These are phyloP conservation scores for Psilopsiagon aymara DNA, from an alignment of 2,113 vertebrate genomes.

Conservation along the genomic window DNA sequence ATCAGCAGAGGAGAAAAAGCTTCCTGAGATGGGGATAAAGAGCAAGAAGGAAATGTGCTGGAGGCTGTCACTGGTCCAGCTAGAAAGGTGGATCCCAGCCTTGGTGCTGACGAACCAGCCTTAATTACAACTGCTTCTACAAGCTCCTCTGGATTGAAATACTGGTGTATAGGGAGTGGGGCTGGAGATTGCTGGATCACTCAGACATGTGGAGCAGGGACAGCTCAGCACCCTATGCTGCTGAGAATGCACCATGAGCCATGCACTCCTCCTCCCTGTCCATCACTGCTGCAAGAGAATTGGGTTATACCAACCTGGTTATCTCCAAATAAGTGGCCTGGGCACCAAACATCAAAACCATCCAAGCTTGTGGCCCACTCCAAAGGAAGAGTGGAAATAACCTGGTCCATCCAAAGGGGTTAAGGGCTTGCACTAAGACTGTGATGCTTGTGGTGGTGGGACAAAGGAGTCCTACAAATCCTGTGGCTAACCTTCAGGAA, in stretches of 20 bases:
- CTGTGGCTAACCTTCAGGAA: neutral
- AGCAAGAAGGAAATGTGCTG: rapidly evolving
- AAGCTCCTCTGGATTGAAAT: neutral
- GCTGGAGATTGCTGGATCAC: neutral
- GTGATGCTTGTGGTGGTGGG: neutral
- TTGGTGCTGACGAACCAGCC: neutral
- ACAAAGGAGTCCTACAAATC: neutral
- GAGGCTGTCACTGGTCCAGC: neutral
- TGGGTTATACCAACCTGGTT: neutral
- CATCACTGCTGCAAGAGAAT: neutral
- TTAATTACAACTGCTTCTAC: neutral
- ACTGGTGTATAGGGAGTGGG: neutral
- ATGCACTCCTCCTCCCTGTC: neutral
- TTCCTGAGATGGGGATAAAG: neutral
- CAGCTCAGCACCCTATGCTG: neutral
- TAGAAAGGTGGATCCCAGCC: neutral
- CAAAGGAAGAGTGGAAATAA: neutral
- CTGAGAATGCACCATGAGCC: neutral
- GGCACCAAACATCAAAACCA: neutral
- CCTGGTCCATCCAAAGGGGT: neutral
- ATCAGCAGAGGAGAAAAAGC: neutral
- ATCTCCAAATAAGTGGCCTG: neutral
- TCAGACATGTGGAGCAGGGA: neutral
- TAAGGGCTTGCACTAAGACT: neutral
- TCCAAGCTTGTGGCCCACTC: neutral